Conservation (phyloP, 2,113 vertebrate genomes). For the Toxotes chatareus region DNA sequence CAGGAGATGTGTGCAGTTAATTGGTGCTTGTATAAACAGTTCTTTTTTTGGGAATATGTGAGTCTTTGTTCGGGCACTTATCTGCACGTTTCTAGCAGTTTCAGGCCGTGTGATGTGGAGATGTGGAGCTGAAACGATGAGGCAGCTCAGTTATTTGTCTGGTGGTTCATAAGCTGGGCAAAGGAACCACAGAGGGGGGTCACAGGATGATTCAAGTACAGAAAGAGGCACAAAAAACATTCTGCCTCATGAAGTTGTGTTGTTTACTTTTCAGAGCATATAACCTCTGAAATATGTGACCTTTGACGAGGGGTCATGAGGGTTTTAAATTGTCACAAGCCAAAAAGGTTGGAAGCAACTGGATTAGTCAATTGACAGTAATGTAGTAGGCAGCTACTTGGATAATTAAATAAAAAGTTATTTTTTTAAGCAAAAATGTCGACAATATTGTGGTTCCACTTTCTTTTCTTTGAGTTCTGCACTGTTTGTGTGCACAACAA, state of each 20-base stretch:
- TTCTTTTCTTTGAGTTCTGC: not conserved
- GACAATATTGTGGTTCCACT: not conserved
- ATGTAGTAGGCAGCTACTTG: not conserved
- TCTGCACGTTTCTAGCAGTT: too few species aligned
- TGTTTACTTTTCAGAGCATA: not conserved
- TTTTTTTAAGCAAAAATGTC: too few species aligned
- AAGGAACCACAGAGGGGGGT: not conserved
- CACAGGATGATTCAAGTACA: not conserved
- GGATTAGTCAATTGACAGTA: not conserved
- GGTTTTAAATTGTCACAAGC: not conserved
- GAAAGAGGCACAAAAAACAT: not conserved
- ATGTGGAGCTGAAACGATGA: not conserved
- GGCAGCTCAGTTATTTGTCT: not conserved
- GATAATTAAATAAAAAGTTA: not conserved
- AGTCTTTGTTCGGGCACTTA: not conserved
- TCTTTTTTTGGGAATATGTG: not conserved
- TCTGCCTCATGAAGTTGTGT: not conserved
- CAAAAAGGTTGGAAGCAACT: not conserved
- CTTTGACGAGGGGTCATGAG: not conserved
- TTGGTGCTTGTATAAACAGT: not conserved
- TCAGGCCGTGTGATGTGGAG: not conserved
- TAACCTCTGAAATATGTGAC: too few species aligned
- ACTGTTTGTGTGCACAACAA: not conserved
- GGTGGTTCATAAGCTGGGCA: not conserved
- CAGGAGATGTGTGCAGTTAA: not conserved